Percentiles rank a stretch among this genome's conserved stretches.
Evolutionary conservation across 2,797 vertebrate species (phyloP).

Genomic region (Cyprinella venusta): DNA sequence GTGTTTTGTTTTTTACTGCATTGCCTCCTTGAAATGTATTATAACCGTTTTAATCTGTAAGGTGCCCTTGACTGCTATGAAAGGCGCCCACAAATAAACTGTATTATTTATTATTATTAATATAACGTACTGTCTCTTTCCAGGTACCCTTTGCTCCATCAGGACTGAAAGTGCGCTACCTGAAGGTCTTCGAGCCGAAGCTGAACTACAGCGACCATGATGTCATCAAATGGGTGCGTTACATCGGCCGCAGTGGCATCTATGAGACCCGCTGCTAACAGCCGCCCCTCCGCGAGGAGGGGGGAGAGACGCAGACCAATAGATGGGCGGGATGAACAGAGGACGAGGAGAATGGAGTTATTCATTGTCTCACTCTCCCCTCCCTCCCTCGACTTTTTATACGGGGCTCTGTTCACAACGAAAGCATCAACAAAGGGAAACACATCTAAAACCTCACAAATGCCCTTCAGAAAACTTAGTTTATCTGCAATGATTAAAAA

Average conservation of each 20-base stretch:
- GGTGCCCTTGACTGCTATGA: too few relatives aligned
- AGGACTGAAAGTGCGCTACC: conserved; percentile 90
- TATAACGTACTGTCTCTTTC: neutral
- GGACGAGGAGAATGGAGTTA: conserved; percentile 44
- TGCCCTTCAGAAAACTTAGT: conserved; percentile 32
- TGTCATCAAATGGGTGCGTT: conserved; percentile 93
- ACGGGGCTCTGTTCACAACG: conserved; percentile 44
- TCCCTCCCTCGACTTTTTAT: conserved; percentile 44
- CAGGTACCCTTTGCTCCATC: conserved; percentile 90
- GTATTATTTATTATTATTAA: too few relatives aligned
- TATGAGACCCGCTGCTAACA: conserved; percentile 90
- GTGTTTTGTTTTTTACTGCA: too few relatives aligned
- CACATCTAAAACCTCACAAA: conserved; percentile 27
- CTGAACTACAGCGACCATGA: conserved; percentile 94
- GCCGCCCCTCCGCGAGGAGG: conserved; percentile 9
- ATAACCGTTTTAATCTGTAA: too few relatives aligned
- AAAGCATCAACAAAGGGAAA: conserved; percentile 27
- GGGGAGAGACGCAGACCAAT: neutral
- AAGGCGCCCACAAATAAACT: too few relatives aligned
- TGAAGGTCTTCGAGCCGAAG: conserved; percentile 92
- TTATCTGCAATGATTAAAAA: conserved; percentile 26
- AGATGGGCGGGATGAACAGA: conserved; percentile 5
- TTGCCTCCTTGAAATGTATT: too few relatives aligned
- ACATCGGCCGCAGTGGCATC: conserved; percentile 90
- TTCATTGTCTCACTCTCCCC: conserved; percentile 40